These are phyloP conservation scores for Leptopilina syphax DNA, from an alignment of 2,888 invertebrate genomes.

Conservation along the genomic window DNA sequence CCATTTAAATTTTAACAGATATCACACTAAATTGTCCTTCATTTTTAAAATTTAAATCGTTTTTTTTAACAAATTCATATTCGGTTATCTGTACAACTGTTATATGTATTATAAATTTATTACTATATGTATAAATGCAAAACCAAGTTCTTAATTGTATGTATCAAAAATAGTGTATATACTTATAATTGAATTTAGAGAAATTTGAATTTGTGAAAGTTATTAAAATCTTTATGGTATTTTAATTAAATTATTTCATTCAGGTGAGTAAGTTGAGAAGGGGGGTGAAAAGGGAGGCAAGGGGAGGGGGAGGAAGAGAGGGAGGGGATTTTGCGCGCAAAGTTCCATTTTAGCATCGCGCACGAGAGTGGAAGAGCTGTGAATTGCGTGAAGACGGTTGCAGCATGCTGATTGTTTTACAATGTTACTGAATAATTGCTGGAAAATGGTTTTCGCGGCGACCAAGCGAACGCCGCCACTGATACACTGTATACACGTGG, in stretches of 20 bases:
- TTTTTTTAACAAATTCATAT: too few relatives aligned
- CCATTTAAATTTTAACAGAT: not conserved
- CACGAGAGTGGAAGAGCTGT: too few relatives aligned
- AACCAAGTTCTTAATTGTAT: not conserved
- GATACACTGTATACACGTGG: slow-evolving; percentile 42
- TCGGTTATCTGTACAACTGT: too few relatives aligned
- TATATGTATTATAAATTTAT: too few relatives aligned
- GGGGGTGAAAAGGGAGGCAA: too few relatives aligned
- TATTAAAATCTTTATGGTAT: slow-evolving; percentile 4
- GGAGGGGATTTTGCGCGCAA: slow-evolving; percentile 7
- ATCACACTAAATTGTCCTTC: too few relatives aligned
- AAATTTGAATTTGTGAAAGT: slow-evolving; percentile 14
- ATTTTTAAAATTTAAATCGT: too few relatives aligned
- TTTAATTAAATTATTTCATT: slow-evolving; percentile 18
- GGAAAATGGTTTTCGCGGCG: slow-evolving; percentile 66
- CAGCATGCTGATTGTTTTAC: slow-evolving; percentile 70
- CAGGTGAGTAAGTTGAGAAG: not conserved
- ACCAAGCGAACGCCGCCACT: slow-evolving; percentile 42
- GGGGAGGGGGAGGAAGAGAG: not conserved
- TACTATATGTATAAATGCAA: too few relatives aligned
- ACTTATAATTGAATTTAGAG: not conserved
- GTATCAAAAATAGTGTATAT: not conserved
- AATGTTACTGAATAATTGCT: slow-evolving; percentile 74
- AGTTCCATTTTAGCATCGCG: slow-evolving; percentile 2
- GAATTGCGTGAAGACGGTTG: slow-evolving; percentile 25